phyloP scores from a whole-genome alignment of 2,888 invertebrate species.

The Charanyca ferruginea region DNA sequence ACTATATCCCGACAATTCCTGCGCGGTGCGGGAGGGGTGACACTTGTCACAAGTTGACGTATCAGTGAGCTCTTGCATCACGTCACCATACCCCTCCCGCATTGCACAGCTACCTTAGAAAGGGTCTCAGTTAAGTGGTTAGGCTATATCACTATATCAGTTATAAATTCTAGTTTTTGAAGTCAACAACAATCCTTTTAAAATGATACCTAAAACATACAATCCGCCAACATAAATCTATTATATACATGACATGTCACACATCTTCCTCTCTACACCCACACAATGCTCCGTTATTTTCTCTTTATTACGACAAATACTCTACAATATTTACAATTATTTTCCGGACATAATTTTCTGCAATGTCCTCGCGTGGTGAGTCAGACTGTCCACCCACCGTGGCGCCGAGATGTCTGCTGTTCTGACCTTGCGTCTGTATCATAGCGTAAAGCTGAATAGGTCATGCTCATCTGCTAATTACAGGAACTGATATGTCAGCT shows the following conservation, averaged over 20 bases:
- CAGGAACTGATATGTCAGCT: neutral
- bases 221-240: neutral
- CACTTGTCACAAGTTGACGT: no score
- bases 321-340: constrained; percentile 23
- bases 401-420: constrained; percentile 68
- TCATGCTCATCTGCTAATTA: constrained; percentile 18
- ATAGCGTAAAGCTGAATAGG: constrained; percentile 17
- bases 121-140: no score
- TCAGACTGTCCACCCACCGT: constrained; percentile 34
- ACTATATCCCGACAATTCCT: no score
- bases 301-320: neutral
- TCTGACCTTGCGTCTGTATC: constrained; percentile 59
- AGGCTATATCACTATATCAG: no score
- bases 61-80: no score
- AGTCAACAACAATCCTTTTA: neutral
- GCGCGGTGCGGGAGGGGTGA: no score
- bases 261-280: neutral
- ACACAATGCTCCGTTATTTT: neutral
- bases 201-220: neutral
- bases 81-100: no score
- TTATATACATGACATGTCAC: neutral
- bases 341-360: constrained; percentile 41
- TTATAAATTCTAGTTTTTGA: no score
- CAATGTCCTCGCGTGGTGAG: constrained; percentile 25
- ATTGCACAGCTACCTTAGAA: no score